Evolutionary conservation across 2,113 vertebrate species (phyloP).

Genomic region (Thamnophis sirtalis): DNA sequence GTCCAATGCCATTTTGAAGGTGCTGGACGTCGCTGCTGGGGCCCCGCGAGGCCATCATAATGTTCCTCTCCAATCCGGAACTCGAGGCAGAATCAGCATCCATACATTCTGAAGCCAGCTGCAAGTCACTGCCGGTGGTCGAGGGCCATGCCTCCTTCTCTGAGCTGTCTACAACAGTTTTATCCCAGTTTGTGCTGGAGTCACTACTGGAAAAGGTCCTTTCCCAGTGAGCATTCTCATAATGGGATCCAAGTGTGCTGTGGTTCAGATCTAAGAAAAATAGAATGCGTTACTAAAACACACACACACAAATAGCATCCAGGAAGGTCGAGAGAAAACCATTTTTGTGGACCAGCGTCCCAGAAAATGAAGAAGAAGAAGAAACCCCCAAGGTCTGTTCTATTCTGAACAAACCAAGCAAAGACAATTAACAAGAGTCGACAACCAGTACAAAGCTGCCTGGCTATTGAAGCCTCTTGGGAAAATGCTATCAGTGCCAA

Average conservation of each 20-base stretch:
- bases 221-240: slow-evolving; percentile 92
- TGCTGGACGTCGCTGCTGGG: slow-evolving; percentile 77
- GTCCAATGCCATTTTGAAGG: slow-evolving; percentile 81
- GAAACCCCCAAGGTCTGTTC: background rate
- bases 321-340: background rate
- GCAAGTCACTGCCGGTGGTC: slow-evolving; percentile 82
- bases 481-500: background rate
- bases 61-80: slow-evolving; percentile 86
- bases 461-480: background rate
- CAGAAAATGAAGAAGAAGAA: background rate
- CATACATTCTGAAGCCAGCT: slow-evolving; percentile 92
- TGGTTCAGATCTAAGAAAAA: slow-evolving; percentile 84
- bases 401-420: background rate
- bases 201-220: slow-evolving; percentile 87
- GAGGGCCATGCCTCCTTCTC: slow-evolving; percentile 86
- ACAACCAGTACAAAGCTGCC: background rate
- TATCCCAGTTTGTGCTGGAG: slow-evolving; percentile 89
- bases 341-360: background rate
- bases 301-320: too few relatives aligned
- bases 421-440: background rate
- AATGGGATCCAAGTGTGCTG: slow-evolving; percentile 86
- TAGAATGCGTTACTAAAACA: slow-evolving; percentile 28
- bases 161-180: slow-evolving; percentile 86
- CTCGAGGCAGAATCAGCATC: slow-evolving; percentile 91
- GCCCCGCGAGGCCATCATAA: slow-evolving; percentile 78